Conservation (phyloP, 2,888 invertebrate genomes). For the Trissonchulus latispiculum region DNA sequence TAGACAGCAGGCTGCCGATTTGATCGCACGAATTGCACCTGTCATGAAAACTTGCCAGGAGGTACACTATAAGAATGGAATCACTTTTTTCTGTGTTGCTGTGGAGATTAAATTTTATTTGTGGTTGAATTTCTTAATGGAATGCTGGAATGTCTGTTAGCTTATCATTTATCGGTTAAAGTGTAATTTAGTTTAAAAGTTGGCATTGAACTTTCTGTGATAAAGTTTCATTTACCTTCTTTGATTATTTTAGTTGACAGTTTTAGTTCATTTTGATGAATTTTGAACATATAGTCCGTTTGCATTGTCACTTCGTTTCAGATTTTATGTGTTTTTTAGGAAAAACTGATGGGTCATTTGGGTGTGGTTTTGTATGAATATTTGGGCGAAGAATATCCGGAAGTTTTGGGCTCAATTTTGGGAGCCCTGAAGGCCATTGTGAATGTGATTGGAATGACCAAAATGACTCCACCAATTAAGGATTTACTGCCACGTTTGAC, state of each 20-base stretch:
- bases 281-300: too few species aligned
- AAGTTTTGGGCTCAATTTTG: constrained; percentile 92
- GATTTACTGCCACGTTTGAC: constrained; percentile 89
- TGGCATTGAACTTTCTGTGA: too few species aligned
- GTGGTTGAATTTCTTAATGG: too few species aligned
- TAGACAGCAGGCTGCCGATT: constrained; percentile 95
- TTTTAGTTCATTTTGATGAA: too few species aligned
- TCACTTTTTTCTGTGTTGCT: too few species aligned
- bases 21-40: constrained; percentile 89
- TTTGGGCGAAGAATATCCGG: constrained; percentile 97
- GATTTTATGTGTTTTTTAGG: constrained; percentile 56
- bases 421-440: constrained; percentile 98
- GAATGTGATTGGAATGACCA: constrained; percentile 99
- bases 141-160: too few species aligned
- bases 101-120: too few species aligned
- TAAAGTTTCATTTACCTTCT: too few species aligned
- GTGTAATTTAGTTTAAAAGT: constrained; percentile 14
- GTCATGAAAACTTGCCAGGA: constrained; percentile 99
- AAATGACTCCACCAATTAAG: constrained; percentile 99
- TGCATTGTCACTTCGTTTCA: too few species aligned
- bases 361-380: constrained; percentile 98
- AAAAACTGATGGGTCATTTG: constrained; percentile 98
- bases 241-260: too few species aligned
- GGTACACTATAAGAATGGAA: too few species aligned
- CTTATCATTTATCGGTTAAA: too few species aligned